phyloP scores from a whole-genome alignment of 2,113 vertebrate species.

The Anolis sagrei region DNA sequence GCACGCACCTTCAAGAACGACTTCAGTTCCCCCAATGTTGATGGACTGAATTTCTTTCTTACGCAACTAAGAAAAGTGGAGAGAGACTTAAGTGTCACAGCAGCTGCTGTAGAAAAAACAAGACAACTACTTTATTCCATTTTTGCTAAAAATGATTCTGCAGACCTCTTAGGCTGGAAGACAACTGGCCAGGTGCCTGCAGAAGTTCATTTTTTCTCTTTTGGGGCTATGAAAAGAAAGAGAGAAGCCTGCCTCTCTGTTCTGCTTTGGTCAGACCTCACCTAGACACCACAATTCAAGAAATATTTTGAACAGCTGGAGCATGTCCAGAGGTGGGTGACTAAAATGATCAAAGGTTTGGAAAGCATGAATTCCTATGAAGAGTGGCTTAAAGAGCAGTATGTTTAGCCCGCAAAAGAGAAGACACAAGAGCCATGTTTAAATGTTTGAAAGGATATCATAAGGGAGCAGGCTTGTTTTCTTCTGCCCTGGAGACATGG shows the following conservation, averaged over 20 bases:
- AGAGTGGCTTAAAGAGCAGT: too few relatives aligned
- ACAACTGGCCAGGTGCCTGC: background rate
- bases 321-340: too few relatives aligned
- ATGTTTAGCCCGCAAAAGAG: too few relatives aligned
- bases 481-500: too few relatives aligned
- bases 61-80: slow-evolving; percentile 78
- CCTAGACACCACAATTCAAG: too few relatives aligned
- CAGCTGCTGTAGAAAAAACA: background rate
- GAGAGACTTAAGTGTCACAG: background rate
- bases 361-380: too few relatives aligned
- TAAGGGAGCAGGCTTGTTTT: too few relatives aligned
- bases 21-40: slow-evolving; percentile 89
- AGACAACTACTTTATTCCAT: background rate
- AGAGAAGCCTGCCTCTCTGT: background rate
- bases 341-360: too few relatives aligned
- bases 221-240: background rate
- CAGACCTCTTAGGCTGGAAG: background rate
- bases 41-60: slow-evolving; percentile 88
- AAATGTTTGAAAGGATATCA: too few relatives aligned
- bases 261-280: too few relatives aligned
- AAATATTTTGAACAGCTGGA: too few relatives aligned
- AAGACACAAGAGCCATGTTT: too few relatives aligned
- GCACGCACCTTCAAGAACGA: slow-evolving; percentile 87
- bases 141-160: background rate
- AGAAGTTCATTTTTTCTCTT: background rate